A percentile compares a stretch with the other conserved stretches of the same genome.
Conservation (phyloP, 2,888 invertebrate genomes). For the Timandra comae region DNA sequence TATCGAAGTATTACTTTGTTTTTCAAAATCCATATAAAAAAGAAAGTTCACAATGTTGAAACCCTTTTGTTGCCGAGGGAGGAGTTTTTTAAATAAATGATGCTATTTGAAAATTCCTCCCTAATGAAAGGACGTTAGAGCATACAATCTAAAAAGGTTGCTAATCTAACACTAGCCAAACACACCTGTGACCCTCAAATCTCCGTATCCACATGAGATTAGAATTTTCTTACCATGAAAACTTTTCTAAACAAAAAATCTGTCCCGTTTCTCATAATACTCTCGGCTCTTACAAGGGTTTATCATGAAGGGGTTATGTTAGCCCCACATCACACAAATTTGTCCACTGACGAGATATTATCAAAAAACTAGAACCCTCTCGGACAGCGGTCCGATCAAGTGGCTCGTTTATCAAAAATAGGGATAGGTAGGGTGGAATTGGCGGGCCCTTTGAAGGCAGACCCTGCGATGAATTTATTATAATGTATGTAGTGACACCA, state of each 20-base stretch:
- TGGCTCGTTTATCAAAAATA: conserved; percentile 65
- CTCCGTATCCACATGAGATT: too few species aligned
- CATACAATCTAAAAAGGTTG: too few species aligned
- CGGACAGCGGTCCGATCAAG: conserved; percentile 52
- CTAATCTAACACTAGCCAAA: too few species aligned
- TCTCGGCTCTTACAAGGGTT: conserved; percentile 30
- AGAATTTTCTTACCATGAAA: not conserved
- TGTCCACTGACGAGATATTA: conserved; percentile 66
- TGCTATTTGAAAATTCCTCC: too few species aligned
- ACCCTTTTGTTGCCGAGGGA: too few species aligned
- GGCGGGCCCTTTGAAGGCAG: conserved; percentile 35
- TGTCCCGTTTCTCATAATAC: conserved; percentile 20
- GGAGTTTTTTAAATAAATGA: too few species aligned
- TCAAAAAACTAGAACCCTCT: conserved; percentile 47
- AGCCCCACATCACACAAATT: conserved; percentile 57
- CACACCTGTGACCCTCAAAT: too few species aligned
- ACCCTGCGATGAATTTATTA: conserved; percentile 38
- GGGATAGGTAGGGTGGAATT: conserved; percentile 44
- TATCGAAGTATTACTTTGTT: too few species aligned
- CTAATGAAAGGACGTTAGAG: too few species aligned
- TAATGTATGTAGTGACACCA: conserved; percentile 24
- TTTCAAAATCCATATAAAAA: too few species aligned
- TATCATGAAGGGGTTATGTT: conserved; percentile 35
- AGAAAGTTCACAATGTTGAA: too few species aligned
- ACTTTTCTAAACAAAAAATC: conserved; percentile 10